Evolutionary conservation across 30 jellyfish, hydroid and myxozoan species (phyloP), one percentile per base, ranked within the genome.

Genomic region (Aurelia sp.): DNA sequence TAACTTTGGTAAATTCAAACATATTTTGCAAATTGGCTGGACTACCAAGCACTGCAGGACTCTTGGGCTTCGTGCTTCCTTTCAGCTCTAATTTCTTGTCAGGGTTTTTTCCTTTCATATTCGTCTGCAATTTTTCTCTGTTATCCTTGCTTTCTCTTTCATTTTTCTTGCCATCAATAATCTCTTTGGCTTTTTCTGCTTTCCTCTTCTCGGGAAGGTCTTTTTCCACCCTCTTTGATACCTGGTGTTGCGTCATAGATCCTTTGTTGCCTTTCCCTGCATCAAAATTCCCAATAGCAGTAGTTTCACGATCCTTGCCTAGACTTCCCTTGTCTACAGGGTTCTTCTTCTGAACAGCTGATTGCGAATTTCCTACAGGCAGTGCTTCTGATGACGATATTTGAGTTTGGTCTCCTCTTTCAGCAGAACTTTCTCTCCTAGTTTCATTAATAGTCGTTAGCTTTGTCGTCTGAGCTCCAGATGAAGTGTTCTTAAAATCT

Each of bases 1-100:
- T 63, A 4, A 82, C 80, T 27, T 82, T 82, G 3, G 92, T 82
- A 58, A 82, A 69, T 27, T 82, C 92, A 31, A 68, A 81, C 30
- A 53, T 40, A 52, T 20, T 57, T n/a, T 22, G 37, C 13, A 19
- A 35, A 50, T 20, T 61, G 13, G 52, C n/a, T 20, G 52, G n/a
- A 22, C 58, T 52, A 19, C 51, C 84, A 17, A 41, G 20, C 0
- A 35, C 69, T 22, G 71, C 21, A 7, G 84, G 22, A 11, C 17
- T 17, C 22, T 73, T 73, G 10, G 47, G 44, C 3, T 73, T 73
- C 4, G 31, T 9, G 47, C 12, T 51, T 70, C 62, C 81, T 13
- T 18, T 37, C 4, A 10, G 23, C 9, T 70, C 63, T 23, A 22
- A 15, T 41, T 23, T 70, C 63, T 70, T 37, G 0, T 18, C 81